Evolutionary conservation across 2,113 vertebrate species (phyloP).

Genomic region (Dromas ardeola): DNA sequence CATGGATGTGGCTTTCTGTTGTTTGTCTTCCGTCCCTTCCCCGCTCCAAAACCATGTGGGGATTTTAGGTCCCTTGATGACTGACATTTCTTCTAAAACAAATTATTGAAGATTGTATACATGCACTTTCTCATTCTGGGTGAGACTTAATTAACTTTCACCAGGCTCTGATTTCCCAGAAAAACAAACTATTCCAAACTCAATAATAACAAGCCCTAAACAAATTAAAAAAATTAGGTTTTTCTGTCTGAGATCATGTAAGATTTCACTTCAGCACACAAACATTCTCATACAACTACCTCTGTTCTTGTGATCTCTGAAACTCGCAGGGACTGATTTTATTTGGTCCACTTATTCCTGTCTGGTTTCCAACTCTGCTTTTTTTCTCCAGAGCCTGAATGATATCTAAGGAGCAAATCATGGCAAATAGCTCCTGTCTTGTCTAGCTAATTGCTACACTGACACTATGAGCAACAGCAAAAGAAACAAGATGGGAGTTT

Average conservation of each 20-base stretch:
- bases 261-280: background rate
- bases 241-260: background rate
- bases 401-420: background rate
- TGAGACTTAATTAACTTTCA: background rate
- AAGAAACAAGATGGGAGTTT: background rate
- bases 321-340: background rate
- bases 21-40: background rate
- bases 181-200: background rate
- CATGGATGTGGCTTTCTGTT: background rate
- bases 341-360: background rate
- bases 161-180: background rate
- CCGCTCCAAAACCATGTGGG: background rate
- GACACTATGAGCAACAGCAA: background rate
- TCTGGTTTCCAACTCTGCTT: background rate
- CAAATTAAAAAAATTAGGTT: background rate
- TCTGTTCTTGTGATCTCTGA: background rate
- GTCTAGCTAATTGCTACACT: background rate
- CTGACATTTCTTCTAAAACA: background rate
- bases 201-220: background rate
- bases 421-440: background rate
- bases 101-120: background rate
- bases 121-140: background rate
- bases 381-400: background rate
- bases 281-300: background rate
- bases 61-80: background rate